Evolutionary conservation across 2,888 invertebrate species (phyloP), one percentile per base, ranked within the genome.

Genomic region (Lasioglossum pauxillum): DNA sequence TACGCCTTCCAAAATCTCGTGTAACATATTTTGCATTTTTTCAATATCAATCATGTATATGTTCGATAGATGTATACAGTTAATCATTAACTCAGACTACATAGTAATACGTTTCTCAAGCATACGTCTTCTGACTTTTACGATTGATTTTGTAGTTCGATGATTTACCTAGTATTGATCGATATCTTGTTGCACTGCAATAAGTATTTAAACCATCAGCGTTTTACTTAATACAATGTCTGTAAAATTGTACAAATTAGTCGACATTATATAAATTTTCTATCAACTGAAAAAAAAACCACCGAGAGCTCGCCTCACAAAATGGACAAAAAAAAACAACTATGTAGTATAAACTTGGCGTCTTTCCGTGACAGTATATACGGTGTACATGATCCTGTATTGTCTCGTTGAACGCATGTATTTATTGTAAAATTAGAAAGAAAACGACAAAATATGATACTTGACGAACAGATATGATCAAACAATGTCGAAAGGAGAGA

Each of bases 21-120:
- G 87, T 90, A 83, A 87, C 77, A 86, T 85, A 89, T 92, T 89
- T 92, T 90, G 93, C 93, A 93, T 93, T 93, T 71, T 64, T 92
- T 85, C 88, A 84, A 88, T 91, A 89, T 77, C 85, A 82, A 90
- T 84, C 82, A 78, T 90, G 75, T 85, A 86, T 77, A 86, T 77
- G 84, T 89, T 86, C 75, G 77, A 80, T 90, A 82, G 64, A 86
- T 83, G 76, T 75, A 74, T 82, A 86, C 83, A 84, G 80, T 84
- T 82, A 80, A 72, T 71, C 78, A 53, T 57, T 72, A 76, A 23
- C 82, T 69, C 69, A 67, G 75, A 77, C 75, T 84, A 71, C 23
- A 38, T 75, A 67, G n/a, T 82, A n/a, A 7, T 64, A 78, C 35
- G 75, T 88, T 84, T 80, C n/a, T n/a, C 60, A 84, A 57, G 78